These are phyloP conservation scores for Rhabditoides inermis DNA, from an alignment of 2,888 invertebrate genomes.

Conservation along the genomic window DNA sequence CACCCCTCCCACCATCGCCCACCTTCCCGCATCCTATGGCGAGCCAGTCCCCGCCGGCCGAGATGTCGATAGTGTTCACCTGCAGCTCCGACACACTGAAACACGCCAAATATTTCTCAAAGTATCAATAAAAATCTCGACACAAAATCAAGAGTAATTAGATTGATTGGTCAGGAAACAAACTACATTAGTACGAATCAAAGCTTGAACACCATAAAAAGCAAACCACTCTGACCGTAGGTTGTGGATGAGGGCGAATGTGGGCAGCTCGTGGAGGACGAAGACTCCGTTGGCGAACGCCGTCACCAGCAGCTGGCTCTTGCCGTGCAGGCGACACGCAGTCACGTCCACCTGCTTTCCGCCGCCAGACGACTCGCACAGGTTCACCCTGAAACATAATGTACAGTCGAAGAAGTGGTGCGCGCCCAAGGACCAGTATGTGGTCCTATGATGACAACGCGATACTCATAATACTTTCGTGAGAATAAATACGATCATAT, in stretches of 20 bases:
- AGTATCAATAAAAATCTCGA: too few relatives aligned
- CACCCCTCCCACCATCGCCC: too few relatives aligned
- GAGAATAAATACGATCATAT: background rate
- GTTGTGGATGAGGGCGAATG: constrained; percentile 82
- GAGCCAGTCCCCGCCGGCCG: constrained; percentile 86
- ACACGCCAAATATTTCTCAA: too few relatives aligned
- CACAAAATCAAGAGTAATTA: background rate
- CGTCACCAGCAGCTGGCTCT: constrained; percentile 72
- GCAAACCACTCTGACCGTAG: too few relatives aligned
- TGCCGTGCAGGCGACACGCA: constrained; percentile 73
- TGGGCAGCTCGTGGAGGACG: constrained; percentile 85
- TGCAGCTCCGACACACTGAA: constrained; percentile 75
- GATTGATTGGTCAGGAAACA: background rate
- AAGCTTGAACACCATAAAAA: constrained; percentile 6
- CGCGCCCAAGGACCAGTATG: constrained; percentile 3
- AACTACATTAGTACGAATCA: too few relatives aligned
- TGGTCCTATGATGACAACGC: too few relatives aligned
- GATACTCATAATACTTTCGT: too few relatives aligned
- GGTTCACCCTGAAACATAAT: constrained; percentile 64
- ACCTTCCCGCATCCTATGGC: constrained; percentile 66
- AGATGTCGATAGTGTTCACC: constrained; percentile 74
- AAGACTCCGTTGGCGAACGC: constrained; percentile 86
- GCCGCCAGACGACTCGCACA: constrained; percentile 35
- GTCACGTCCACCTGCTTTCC: constrained; percentile 60
- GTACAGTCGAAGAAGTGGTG: too few relatives aligned